Base-by-base conservation (phyloP, 2,113 vertebrate genomes). In the Fregetta grallaria region DNA sequence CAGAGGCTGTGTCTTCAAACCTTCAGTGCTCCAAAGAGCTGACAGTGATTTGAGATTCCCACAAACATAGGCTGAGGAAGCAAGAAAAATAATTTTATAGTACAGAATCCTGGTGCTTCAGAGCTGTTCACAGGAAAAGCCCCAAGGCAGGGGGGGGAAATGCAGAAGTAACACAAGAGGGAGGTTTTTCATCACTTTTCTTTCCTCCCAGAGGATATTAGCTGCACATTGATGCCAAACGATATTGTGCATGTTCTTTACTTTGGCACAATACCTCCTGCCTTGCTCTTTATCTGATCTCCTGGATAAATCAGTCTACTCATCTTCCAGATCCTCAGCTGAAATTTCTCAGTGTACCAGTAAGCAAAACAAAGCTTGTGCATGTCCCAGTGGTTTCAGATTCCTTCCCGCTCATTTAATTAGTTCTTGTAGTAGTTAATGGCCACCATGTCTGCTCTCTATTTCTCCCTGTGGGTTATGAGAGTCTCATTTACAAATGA, bases 391-490 rank as follows among this genome's bases (percentile, higher is more conserved):
- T 42, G 55, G 61, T 82, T 88, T 91, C 61, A 88, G 61, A 68
- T 63, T 86, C 61, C 49, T 90, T 80, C 49, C 21, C 25, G 42
- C 50, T 76, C 58, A n/a, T 74, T 92, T 94, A 95, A 95, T 95
- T 78, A 92, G 56, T 68, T 91, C 34, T 49, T 76, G 52, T 74
- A 68, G 68, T 27, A 80, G 13, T 50, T 91, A 92, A 86, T 40
- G 65, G 75, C 34, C 73, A 87, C 52, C 30, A 68, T 75, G 53
- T 42, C 53, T 85, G 40, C 23, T 80, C 50, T 76, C 53, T 87
- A 0, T 58, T 88, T 86, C 68, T 71, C 59, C 78, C 72, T 62
- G 22, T 26, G 52, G 38, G n/a, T 81, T 93, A 65, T 10, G 10
- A 62, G 14, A 71, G 9, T 32, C 42, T 72, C 42, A n/a, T 68